Evolutionary conservation across 1,140 invertebrate genomes (phyloP).

Genomic region (Drosophila repletoides): DNA sequence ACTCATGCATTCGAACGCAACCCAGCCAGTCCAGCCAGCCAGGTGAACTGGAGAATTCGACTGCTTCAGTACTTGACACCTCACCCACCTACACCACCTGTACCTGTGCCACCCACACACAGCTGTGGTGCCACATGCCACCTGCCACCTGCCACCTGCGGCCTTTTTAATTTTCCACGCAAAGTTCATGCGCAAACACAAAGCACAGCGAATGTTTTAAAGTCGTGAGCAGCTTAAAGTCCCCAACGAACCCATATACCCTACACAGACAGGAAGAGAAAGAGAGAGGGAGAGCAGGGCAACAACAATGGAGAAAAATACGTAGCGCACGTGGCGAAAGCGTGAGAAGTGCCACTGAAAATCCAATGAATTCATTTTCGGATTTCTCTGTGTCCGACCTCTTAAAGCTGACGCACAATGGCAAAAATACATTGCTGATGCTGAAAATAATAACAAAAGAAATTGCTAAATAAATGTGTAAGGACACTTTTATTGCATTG

Average conservation of each 20-base stretch:
- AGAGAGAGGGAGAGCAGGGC: background rate
- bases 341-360: background rate
- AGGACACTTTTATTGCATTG: conserved; percentile 79
- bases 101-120: conserved; percentile 41
- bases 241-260: background rate
- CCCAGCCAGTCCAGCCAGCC: background rate
- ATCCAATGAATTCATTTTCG: conserved; percentile 56
- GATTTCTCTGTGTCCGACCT: conserved; percentile 17
- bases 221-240: conserved; percentile 58
- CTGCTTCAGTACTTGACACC: conserved; percentile 43
- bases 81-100: conserved; percentile 1
- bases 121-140: conserved; percentile 23
- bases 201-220: conserved; percentile 55
- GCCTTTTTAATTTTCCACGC: conserved; percentile 78
- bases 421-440: conserved; percentile 46
- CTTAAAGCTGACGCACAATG: conserved; percentile 66
- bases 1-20: conserved; percentile 36
- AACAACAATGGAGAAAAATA: background rate
- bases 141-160: conserved; percentile 65
- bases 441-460: conserved; percentile 77
- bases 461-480: conserved; percentile 80
- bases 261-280: conserved; percentile 6
- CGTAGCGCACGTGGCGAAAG: too few species aligned
- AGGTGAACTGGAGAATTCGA: conserved; percentile 23
- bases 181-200: conserved; percentile 74